Evolutionary conservation across 2,797 vertebrate genomes (phyloP).

Genomic region (Phoxinus dragarum): DNA sequence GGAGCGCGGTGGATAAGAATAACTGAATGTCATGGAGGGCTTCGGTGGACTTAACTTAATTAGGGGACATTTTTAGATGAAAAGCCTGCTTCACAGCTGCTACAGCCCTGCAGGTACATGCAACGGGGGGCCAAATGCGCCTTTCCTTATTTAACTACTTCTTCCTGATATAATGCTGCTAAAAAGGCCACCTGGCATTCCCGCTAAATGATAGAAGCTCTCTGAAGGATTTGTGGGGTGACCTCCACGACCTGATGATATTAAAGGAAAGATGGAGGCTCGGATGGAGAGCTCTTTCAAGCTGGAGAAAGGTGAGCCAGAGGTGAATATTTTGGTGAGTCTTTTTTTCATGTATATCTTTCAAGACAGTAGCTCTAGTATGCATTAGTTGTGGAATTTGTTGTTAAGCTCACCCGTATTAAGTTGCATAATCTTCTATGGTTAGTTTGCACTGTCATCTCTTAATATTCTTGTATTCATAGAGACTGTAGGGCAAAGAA

Average conservation of each 20-base stretch:
- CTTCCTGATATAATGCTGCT: constrained; percentile 39
- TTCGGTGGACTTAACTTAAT: constrained; percentile 62
- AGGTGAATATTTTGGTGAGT: neutral
- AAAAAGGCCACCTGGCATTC: constrained; percentile 43
- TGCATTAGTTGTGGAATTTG: constrained; percentile 22
- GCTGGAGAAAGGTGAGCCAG: constrained; percentile 27
- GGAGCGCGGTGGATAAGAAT: constrained; percentile 68
- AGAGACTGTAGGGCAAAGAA: neutral
- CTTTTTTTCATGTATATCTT: constrained; percentile 8
- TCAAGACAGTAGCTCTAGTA: constrained; percentile 38
- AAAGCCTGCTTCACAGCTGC: constrained; percentile 65
- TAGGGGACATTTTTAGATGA: constrained; percentile 69
- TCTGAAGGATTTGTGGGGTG: constrained; percentile 18
- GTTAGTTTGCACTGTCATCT: constrained; percentile 2
- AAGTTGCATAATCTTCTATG: constrained; percentile 33
- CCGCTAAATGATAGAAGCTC: constrained; percentile 31
- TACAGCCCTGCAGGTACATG: constrained; percentile 59
- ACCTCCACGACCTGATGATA: constrained; percentile 41
- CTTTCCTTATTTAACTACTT: constrained; percentile 60
- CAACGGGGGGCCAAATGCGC: constrained; percentile 44
- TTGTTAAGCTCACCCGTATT: constrained; percentile 33
- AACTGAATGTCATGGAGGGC: constrained; percentile 70
- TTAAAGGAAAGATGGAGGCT: constrained; percentile 43
- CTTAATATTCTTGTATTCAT: neutral
- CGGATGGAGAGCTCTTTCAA: constrained; percentile 33